Evolutionary conservation across 2,113 vertebrate genomes (phyloP), one percentile per base, ranked within the genome.

Genomic region (Uropsilus gracilis): DNA sequence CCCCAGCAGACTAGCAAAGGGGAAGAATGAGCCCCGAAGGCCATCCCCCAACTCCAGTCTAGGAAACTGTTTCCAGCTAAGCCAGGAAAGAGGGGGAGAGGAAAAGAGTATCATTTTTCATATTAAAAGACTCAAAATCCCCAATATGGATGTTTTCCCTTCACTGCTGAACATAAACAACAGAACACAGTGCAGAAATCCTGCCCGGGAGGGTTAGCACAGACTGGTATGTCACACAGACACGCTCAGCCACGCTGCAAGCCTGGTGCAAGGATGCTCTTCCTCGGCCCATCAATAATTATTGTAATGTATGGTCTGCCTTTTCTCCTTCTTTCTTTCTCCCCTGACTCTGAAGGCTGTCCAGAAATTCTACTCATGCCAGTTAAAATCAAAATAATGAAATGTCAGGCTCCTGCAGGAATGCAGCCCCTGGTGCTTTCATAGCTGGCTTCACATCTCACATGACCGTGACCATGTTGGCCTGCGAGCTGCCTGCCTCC

Each of bases 351-450:
- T 22, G 71, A 97, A 95, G 96, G 86, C 97, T 92, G 86, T 96
- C 97, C 90, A 94, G 92, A 96, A 97, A 96, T 97, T 95, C 95
- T 93, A 78, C 95, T 95, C 87, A 9, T 11, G 96, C 97, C 97
- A 96, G 87, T 95, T 97, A 96, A 96, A 96, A 98, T 98, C 97
- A 97, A 95, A 97, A 92, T 98, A 98, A 98, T 96, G 96, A 98
- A 98, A 98, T 69, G 66, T 98, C 98, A 96, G 0, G 94, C 89
- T 86, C 8, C 0, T 0, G 84, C n/a, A 57, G 90, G 92, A 73
- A 57, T 0, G 0, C 8, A 28, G 75, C 44, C 78, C 42, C 89
- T 34, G 26, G 59, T 8, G 13, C 71, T 8, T 68, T 26, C 77
- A 68, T n/a, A 48, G 46, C 53, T 57, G 32, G 59, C 91, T 92